Evolutionary conservation across 2,888 invertebrate species (phyloP).

Genomic region (Apodemia hepburni): DNA sequence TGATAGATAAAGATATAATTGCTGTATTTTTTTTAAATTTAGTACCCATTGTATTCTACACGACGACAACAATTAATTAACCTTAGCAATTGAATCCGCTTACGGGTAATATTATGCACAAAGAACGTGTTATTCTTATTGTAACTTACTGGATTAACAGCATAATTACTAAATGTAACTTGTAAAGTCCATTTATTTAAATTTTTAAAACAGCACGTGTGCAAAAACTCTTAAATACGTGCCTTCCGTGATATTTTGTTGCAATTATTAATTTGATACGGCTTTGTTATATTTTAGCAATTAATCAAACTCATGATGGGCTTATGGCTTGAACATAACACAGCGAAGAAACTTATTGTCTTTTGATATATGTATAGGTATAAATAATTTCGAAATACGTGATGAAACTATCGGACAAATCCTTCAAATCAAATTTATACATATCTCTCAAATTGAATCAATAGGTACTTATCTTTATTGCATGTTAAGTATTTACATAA

Average conservation of each 20-base stretch:
- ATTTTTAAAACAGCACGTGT: slow-evolving; percentile 36
- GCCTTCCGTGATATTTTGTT: slow-evolving; percentile 58
- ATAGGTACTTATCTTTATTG: too few species aligned
- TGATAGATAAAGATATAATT: background rate
- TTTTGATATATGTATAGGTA: background rate
- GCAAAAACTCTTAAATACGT: slow-evolving; percentile 39
- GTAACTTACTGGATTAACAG: slow-evolving; percentile 6
- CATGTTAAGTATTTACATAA: too few species aligned
- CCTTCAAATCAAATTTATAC: background rate
- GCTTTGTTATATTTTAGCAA: slow-evolving; percentile 60
- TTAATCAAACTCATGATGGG: slow-evolving; percentile 28
- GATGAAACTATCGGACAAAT: too few species aligned
- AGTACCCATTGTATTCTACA: slow-evolving; percentile 6
- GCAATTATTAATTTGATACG: slow-evolving; percentile 68
- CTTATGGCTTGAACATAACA: slow-evolving; percentile 1
- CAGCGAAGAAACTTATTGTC: background rate
- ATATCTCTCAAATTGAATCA: background rate
- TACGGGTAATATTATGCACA: background rate
- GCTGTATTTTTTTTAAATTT: background rate
- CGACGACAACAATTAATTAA: slow-evolving; percentile 10
- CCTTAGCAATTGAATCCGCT: background rate
- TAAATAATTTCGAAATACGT: background rate
- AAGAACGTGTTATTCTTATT: background rate
- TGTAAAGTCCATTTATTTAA: background rate
- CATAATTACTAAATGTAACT: slow-evolving; percentile 4